Conservation (phyloP, 2,797 vertebrate species). For the Fratercula arctica region DNA sequence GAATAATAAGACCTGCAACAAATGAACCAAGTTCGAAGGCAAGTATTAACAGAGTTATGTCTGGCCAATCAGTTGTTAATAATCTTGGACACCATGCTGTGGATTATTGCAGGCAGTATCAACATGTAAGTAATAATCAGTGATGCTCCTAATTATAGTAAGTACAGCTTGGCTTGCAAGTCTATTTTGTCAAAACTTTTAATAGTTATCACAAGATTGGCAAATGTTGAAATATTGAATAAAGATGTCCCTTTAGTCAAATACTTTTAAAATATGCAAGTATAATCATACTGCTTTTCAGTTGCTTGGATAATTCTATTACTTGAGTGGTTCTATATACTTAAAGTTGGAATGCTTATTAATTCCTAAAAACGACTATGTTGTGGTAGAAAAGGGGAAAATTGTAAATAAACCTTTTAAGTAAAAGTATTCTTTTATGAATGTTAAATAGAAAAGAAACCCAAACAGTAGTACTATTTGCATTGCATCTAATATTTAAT, state of each 20-base stretch:
- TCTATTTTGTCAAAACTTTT: neutral
- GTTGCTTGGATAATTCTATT: neutral
- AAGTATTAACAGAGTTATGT: slow-evolving; percentile 67
- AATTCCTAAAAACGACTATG: neutral
- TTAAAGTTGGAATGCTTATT: neutral
- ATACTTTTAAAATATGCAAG: neutral
- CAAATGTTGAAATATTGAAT: neutral
- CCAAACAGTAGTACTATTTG: neutral
- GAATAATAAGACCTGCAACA: slow-evolving; percentile 68
- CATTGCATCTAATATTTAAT: neutral
- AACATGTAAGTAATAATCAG: slow-evolving; percentile 63
- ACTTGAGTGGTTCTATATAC: neutral
- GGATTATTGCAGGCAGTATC: slow-evolving; percentile 29
- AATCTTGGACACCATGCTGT: slow-evolving; percentile 72
- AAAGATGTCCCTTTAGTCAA: neutral
- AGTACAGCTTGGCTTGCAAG: neutral
- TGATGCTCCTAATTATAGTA: neutral
- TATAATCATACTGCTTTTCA: neutral
- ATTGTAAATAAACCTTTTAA: neutral
- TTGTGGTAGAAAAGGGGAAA: neutral
- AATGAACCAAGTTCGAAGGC: slow-evolving; percentile 56
- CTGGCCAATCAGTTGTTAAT: slow-evolving; percentile 72
- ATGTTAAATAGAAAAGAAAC: neutral
- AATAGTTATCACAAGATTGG: neutral
- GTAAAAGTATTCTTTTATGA: neutral